Evolutionary conservation across 2,888 invertebrate species (phyloP), one percentile per base, ranked within the genome.

Genomic region (Bellardia bayeri): DNA sequence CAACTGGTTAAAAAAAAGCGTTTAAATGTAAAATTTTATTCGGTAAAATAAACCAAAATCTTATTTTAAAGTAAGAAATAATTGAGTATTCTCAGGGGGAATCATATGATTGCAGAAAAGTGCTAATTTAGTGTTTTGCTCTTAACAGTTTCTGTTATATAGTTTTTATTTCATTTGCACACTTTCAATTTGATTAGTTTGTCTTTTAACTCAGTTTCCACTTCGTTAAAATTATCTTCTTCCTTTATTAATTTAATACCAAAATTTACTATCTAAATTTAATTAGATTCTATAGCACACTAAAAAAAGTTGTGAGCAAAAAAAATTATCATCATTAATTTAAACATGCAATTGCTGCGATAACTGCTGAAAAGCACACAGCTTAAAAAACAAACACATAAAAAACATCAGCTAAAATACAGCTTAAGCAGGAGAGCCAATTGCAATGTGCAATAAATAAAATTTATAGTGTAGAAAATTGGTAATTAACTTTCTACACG

Each of bases 401-500:
- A 56, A 51, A 58, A 51, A 49, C 37, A 76, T 45, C 6, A 51
- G 49, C 80, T 56, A 58, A 61, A 82, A 16, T 51, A 64, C 33
- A 49, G 23, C 49, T 64, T n/a, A 54, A 64, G n/a, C 71, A 69
- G 37, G 49, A 66, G 79, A 2, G 82, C 69, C 69, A 85, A 85
- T 85, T 86, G 87, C 89, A 90, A 89, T 89, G 89, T 88, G 88
- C 87, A 90, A 91, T 90, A 90, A 90, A 90, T 90, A 89, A 90
- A 92, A 90, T 90, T 91, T 91, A 92, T 91, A 90, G 91, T 85
- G 89, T 90, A 90, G 91, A 90, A 92, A 92, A 92, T 91, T 90
- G 91, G 90, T 90, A 91, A 91, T 90, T 90, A 90, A 89, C 85
- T 88, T 84, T 88, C 82, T 82, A 68, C 88, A 86, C 86, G 88